A percentile compares a stretch with the other conserved stretches of the same genome.
These are phyloP conservation scores for Erpetoichthys calabaricus DNA, from an alignment of 2,797 vertebrate genomes.

Conservation along the genomic window DNA sequence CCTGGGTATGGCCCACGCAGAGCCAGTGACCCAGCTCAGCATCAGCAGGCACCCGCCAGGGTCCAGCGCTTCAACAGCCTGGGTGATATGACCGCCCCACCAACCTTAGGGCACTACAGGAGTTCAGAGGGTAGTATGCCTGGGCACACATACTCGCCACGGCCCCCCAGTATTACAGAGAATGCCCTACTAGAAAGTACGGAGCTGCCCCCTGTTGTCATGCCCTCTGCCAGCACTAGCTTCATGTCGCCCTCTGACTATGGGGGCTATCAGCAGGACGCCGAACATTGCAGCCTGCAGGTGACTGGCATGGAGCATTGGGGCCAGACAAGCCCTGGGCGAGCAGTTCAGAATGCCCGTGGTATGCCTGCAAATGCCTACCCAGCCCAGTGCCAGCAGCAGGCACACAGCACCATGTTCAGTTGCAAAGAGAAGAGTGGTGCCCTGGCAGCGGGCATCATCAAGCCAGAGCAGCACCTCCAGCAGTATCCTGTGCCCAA, in stretches of 20 bases:
- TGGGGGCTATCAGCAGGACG: conserved; percentile 45
- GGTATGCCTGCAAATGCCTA: no score
- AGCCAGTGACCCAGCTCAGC: conserved; percentile 50
- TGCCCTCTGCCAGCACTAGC: conserved; percentile 28
- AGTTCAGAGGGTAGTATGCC: conserved; percentile 57
- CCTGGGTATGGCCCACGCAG: conserved; percentile 50
- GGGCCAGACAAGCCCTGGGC: no score
- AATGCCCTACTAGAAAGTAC: conserved; percentile 74
- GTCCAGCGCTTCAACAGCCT: conserved; percentile 54
- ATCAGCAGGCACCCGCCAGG: conserved; percentile 55
- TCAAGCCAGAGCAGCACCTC: conserved; percentile 86
- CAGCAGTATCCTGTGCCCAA: conserved; percentile 37
- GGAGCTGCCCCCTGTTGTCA: conserved; percentile 28
- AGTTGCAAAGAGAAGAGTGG: conserved; percentile 35
- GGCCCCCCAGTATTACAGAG: conserved; percentile 80
- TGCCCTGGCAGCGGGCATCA: conserved; percentile 54
- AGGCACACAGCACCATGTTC: conserved; percentile 29
- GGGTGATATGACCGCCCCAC: conserved; percentile 46
- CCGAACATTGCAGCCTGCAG: conserved; percentile 8
- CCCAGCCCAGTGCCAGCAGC: no score
- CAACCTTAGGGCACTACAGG: conserved; percentile 44
- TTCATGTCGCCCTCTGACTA: conserved; percentile 50
- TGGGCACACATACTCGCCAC: conserved; percentile 71
- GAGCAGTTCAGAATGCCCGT: no score
- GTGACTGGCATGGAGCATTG: conserved; percentile 47